Evolutionary conservation across 2,797 vertebrate genomes (phyloP).

Genomic region (Phataginus tetradactyla): DNA sequence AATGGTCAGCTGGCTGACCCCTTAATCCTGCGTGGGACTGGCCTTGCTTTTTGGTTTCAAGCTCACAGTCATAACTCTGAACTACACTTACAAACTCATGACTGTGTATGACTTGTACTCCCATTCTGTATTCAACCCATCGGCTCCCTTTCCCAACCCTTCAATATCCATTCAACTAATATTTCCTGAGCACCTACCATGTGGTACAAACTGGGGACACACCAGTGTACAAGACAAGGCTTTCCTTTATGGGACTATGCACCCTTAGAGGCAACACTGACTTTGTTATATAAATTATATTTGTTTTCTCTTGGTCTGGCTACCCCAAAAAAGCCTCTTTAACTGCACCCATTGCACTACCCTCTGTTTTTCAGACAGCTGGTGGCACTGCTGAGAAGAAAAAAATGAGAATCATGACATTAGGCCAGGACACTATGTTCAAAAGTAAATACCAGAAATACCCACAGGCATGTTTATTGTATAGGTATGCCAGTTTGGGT

Average conservation of each 20-base stretch:
- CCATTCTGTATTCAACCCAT: neutral
- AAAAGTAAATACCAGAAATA: constrained; percentile 26
- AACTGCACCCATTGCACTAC: neutral
- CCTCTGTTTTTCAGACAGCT: neutral
- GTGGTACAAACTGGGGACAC: neutral
- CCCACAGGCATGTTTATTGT: neutral
- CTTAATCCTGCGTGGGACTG: neutral
- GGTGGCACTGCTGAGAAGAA: neutral
- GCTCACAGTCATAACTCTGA: neutral
- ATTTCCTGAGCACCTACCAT: neutral
- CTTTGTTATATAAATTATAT: neutral
- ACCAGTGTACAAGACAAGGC: neutral
- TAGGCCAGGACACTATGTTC: neutral
- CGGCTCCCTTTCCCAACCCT: neutral
- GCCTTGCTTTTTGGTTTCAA: neutral
- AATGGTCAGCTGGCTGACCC: neutral
- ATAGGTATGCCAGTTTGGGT: neutral
- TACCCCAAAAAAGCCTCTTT: neutral
- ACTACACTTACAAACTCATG: neutral
- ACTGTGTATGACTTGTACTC: neutral
- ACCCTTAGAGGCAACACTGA: neutral
- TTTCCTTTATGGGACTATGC: neutral
- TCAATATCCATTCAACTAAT: neutral
- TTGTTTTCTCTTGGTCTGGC: neutral
- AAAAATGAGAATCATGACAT: neutral